phyloP scores from a whole-genome alignment of 2,113 vertebrate genomes.

The Struthio camelus region DNA sequence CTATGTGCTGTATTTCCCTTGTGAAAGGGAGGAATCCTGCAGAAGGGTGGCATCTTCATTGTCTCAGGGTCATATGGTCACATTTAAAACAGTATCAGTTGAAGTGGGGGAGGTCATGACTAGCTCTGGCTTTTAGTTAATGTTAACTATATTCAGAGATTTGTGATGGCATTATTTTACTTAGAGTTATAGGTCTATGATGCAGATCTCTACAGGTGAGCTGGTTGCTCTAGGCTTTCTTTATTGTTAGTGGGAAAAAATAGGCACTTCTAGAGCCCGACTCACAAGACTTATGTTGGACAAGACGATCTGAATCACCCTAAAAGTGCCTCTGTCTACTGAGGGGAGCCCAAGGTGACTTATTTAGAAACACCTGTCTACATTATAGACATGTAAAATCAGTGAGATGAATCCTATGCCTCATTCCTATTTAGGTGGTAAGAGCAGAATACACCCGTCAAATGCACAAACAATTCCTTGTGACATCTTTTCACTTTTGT shows the following conservation, averaged over 20 bases:
- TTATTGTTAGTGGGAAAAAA: not conserved
- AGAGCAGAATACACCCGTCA: not conserved
- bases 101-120: no score
- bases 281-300: not conserved
- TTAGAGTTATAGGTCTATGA: not conserved
- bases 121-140: not conserved
- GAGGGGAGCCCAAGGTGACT: not conserved
- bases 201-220: not conserved
- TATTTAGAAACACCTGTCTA: rapidly evolving
- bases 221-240: not conserved
- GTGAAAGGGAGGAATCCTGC: not conserved
- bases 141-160: not conserved
- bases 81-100: not conserved
- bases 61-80: not conserved
- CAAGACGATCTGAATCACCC: not conserved
- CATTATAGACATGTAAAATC: not conserved
- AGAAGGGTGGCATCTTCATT: rapidly evolving
- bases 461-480: not conserved
- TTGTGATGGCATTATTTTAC: not conserved
- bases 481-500: not conserved
- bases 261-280: not conserved
- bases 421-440: not conserved
- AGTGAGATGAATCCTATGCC: not conserved
- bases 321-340: not conserved
- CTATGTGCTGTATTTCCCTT: rapidly evolving